Evolutionary conservation across 2,797 vertebrate genomes (phyloP).

Genomic region (Epinephelus coioides): DNA sequence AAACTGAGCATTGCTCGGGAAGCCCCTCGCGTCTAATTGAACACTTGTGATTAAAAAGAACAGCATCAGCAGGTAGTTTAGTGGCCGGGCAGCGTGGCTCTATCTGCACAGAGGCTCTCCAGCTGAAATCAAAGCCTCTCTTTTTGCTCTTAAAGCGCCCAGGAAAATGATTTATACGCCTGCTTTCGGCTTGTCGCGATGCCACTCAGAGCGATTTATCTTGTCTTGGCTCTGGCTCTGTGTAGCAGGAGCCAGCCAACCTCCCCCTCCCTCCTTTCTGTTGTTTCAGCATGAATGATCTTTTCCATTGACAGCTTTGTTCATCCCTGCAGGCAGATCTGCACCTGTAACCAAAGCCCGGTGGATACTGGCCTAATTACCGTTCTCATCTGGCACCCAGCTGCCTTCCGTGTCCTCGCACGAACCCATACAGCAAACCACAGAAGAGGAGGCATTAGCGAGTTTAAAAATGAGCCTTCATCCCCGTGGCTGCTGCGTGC

Average conservation of each 20-base stretch:
- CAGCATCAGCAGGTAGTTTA: conserved; percentile 28
- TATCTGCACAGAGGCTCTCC: conserved; percentile 16
- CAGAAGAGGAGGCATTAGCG: conserved; percentile 58
- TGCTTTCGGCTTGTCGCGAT: conserved; percentile 68
- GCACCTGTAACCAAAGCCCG: conserved; percentile 83
- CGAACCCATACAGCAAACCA: conserved; percentile 70
- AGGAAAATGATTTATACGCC: conserved; percentile 75
- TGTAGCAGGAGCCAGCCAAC: conserved; percentile 54
- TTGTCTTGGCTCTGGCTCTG: conserved; percentile 60
- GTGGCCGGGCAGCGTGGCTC: conserved; percentile 3
- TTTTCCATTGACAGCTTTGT: conserved; percentile 80
- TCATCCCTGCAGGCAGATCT: conserved; percentile 74
- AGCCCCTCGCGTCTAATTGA: conserved; percentile 32
- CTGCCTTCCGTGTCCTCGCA: conserved; percentile 72
- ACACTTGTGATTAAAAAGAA: conserved; percentile 44
- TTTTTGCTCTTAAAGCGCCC: conserved; percentile 54
- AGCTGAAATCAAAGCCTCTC: conserved; percentile 58
- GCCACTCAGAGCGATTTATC: conserved; percentile 80
- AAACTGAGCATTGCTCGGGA: neutral
- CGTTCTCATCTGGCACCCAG: conserved; percentile 79
- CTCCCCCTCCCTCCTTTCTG: conserved; percentile 57
- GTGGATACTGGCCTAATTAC: conserved; percentile 81
- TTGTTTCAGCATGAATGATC: conserved; percentile 80
- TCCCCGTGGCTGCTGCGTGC: conserved; percentile 17
- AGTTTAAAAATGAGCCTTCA: conserved; percentile 63